A percentile compares a stretch with the other conserved stretches of the same genome.
These are phyloP conservation scores for Pitangus sulphuratus DNA, from an alignment of 2,797 vertebrate species.

Conservation along the genomic window DNA sequence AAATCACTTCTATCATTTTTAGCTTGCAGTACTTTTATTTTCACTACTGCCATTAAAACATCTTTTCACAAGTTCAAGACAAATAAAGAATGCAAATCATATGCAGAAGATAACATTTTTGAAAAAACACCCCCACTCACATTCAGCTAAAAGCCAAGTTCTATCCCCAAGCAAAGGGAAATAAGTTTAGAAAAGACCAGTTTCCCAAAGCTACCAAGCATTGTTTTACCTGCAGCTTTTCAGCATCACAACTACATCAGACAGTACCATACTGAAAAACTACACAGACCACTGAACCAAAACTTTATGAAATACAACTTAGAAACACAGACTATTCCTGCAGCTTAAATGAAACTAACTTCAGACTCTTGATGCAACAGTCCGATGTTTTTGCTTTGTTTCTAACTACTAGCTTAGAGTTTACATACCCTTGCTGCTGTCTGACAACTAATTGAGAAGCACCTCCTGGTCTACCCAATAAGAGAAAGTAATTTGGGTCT, in stretches of 20 bases:
- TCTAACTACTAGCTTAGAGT: not conserved
- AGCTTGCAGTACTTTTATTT: not conserved
- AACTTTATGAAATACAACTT: not conserved
- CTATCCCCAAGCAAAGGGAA: not conserved
- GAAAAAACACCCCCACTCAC: not conserved
- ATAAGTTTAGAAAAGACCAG: not conserved
- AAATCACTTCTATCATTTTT: not conserved
- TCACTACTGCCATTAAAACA: not conserved
- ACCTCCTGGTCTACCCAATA: not conserved
- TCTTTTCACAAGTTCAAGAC: not conserved
- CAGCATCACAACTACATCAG: not conserved
- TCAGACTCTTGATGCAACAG: not conserved
- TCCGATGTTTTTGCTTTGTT: not conserved
- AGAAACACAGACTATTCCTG: not conserved
- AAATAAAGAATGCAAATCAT: not conserved
- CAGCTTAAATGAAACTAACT: not conserved
- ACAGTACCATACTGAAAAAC: not conserved
- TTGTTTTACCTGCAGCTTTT: not conserved
- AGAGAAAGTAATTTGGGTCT: not conserved
- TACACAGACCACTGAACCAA: not conserved
- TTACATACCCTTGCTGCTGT: not conserved
- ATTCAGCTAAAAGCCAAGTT: not conserved
- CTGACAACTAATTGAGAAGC: not conserved
- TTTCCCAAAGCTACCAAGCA: not conserved
- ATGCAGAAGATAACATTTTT: not conserved